Evolutionary conservation across 2,888 invertebrate species (phyloP), one percentile per base, ranked within the genome.

Genomic region (Machimus atricapillus): DNA sequence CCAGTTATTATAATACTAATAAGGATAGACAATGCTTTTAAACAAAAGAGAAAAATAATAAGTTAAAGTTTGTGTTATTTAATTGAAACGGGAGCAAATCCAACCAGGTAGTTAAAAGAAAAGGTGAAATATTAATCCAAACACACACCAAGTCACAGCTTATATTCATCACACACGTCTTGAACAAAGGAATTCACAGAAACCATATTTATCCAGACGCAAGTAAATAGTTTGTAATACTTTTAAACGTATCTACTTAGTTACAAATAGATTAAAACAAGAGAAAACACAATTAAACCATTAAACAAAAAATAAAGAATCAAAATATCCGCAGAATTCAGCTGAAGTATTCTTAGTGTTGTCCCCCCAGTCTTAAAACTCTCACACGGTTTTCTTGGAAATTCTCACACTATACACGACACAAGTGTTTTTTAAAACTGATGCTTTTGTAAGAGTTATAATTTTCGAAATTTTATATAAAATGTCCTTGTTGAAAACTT

Each of bases 221-320:
- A 79, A 79, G 27, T 14, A 79, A 79, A 79, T 79, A 79, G 79
- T 52, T 79, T 79, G 23, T 79, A 79, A 79, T 79, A 79, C 31
- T 66, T 78, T 79, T 79, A 79, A 78, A 79, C 37, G 78, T 79
- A 79, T 79, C 52, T 52, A 79, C 79, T 79, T 79, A 79, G 52
- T 52, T 79, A 79, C 46, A 52, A 52, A 79, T 79, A 79, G 79
- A 79, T 40, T 46, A 79, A 79, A 79, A 79, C 14, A 76, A 37
- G 19, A 27, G 43, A 79, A 37, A 78, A 79, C 46, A 79, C 52
- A 31, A 79, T 79, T 52, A 79, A 79, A 52, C 78, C 78, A 78
- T 79, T 79, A 52, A 79, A 46, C 14, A n/a, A 66, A 52, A 46
- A 79, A 79, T 23, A 52, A 52, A 52, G 52, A 66, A 23, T 66